Conservation (phyloP, 2,888 invertebrate genomes). For the Leptinotarsa juncta region DNA sequence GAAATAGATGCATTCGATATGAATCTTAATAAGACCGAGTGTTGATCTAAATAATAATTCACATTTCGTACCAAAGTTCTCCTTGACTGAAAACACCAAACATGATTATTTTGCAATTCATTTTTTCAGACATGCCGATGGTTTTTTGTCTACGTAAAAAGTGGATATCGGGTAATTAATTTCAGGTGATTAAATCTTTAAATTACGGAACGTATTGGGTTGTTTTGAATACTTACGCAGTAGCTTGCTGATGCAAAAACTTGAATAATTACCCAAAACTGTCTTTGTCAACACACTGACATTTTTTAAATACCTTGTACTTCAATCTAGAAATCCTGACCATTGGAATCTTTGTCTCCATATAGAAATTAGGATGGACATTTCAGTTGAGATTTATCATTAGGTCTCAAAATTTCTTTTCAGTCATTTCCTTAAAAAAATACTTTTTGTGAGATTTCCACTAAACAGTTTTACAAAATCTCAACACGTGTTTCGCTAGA, state of each 20-base stretch:
- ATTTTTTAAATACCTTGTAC: background rate
- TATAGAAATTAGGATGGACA: no score
- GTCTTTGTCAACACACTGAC: no score
- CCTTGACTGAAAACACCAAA: slow-evolving; percentile 12
- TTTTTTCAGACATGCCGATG: slow-evolving; percentile 7
- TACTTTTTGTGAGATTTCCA: no score
- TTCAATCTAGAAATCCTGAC: no score
- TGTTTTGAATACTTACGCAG: background rate
- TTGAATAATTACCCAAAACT: background rate
- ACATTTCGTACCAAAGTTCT: background rate
- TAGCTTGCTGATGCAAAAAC: background rate
- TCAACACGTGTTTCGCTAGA: no score
- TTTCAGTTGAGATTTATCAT: no score
- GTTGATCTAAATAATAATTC: slow-evolving; percentile 2
- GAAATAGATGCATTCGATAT: slow-evolving; percentile 27
- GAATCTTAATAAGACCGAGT: slow-evolving; percentile 25
- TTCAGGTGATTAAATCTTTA: slow-evolving; percentile 6
- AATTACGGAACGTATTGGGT: background rate
- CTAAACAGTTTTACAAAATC: no score
- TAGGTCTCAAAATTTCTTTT: no score
- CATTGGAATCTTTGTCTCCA: no score
- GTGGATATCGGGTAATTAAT: slow-evolving; percentile 1
- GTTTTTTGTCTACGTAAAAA: background rate
- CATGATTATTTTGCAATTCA: slow-evolving; percentile 4
- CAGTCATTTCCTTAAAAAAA: no score